Percentiles rank a stretch among this genome's conserved stretches.
Conservation (phyloP, 2,113 vertebrate species). For the Telmatochromis sp. region DNA sequence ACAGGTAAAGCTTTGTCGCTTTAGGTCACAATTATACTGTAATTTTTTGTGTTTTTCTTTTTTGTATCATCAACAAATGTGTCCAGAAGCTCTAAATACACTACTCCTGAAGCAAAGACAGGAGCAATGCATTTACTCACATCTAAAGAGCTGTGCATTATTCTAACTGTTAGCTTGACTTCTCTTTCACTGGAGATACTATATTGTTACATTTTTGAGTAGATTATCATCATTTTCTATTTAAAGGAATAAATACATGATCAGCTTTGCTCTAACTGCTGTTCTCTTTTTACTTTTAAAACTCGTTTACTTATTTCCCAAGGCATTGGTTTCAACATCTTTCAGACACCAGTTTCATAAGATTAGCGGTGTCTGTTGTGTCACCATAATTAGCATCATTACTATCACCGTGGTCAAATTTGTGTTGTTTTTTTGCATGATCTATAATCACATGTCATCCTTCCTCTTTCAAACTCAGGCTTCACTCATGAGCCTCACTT, state of each 20-base stretch:
- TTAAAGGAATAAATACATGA: background rate
- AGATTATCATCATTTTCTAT: background rate
- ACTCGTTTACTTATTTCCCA: background rate
- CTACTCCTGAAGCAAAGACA: background rate
- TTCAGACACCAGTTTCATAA: background rate
- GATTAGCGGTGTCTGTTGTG: background rate
- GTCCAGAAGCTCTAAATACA: background rate
- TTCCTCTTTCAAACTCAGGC: conserved; percentile 28
- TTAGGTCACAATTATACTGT: background rate
- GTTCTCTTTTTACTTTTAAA: background rate
- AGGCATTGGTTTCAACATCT: background rate
- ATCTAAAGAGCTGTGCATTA: background rate
- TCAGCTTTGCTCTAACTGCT: background rate
- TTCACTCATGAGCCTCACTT: conserved; percentile 7
- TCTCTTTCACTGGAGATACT: background rate
- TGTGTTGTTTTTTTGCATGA: background rate
- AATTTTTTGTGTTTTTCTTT: background rate
- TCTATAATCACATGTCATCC: conserved; percentile 39
- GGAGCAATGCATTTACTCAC: background rate
- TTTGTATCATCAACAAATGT: background rate
- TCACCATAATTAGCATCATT: background rate
- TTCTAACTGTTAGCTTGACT: background rate
- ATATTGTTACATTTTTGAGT: background rate
- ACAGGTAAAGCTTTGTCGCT: background rate
- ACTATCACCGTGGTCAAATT: background rate